phyloP scores from a whole-genome alignment of 1,140 invertebrate genomes.

The Drosophila leontia region DNA sequence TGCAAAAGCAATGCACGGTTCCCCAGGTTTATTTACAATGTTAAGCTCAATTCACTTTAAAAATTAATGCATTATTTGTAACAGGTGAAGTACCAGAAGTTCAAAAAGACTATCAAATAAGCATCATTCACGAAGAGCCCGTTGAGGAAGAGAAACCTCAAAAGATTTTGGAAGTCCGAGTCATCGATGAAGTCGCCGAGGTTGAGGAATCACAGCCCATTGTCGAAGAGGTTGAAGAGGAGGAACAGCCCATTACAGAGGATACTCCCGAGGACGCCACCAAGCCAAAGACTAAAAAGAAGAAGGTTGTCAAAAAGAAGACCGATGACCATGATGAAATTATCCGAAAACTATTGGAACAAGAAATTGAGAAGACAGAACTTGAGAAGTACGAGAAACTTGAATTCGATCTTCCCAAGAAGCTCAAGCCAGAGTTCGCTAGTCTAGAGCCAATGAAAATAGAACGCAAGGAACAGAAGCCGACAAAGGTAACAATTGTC shows the following conservation, averaged over 20 bases:
- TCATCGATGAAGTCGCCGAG: constrained; percentile 70
- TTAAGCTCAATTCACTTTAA: constrained; percentile 35
- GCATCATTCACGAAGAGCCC: constrained; percentile 75
- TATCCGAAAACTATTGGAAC: constrained; percentile 73
- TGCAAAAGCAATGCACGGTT: constrained; percentile 71
- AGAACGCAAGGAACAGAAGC: constrained; percentile 77
- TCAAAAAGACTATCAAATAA: constrained; percentile 76
- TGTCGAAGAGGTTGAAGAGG: constrained; percentile 70
- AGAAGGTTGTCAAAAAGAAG: constrained; percentile 77
- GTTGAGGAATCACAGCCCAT: constrained; percentile 73
- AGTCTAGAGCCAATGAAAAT: constrained; percentile 80
- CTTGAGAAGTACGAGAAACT: constrained; percentile 81
- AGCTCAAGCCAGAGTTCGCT: constrained; percentile 77
- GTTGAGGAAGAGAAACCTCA: constrained; percentile 64
- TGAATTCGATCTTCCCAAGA: constrained; percentile 75
- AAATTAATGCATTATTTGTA: constrained; percentile 51
- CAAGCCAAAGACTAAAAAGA: constrained; percentile 73
- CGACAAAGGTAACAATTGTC: constrained; percentile 74
- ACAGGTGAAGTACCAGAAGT: constrained; percentile 75
- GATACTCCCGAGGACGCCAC: constrained; percentile 49
- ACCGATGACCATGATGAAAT: constrained; percentile 81
- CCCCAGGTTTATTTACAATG: constrained; percentile 9
- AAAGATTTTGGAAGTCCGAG: constrained; percentile 62
- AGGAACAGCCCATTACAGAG: constrained; percentile 38
- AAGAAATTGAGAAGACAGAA: constrained; percentile 84